Conservation (phyloP, 1,140 invertebrate genomes). For the Pogonomyrmex californicus region DNA sequence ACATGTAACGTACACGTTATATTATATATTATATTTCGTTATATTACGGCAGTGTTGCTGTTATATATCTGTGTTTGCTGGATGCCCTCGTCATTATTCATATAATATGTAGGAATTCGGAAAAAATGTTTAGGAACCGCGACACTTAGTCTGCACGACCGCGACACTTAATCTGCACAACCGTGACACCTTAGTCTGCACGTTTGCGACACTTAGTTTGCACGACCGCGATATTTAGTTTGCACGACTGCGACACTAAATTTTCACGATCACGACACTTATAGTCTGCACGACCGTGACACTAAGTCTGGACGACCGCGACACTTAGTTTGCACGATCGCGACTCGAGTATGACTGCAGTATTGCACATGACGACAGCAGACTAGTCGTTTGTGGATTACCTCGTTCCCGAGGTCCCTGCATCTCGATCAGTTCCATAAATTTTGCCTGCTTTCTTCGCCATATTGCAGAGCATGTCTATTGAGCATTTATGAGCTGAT, state of each 20-base stretch:
- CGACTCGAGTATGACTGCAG: constrained; percentile 78
- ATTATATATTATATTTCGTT: neutral
- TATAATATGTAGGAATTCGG: constrained; percentile 77
- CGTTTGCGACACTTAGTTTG: too few species aligned
- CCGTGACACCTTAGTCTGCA: too few species aligned
- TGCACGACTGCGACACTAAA: too few species aligned
- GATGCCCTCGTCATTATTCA: constrained; percentile 47
- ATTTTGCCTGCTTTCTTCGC: constrained; percentile 98
- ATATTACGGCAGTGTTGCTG: neutral
- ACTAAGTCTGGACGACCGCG: too few species aligned
- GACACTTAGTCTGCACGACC: too few species aligned
- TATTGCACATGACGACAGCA: constrained; percentile 53
- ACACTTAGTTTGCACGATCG: too few species aligned
- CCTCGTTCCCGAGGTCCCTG: constrained; percentile 85
- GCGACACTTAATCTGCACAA: too few species aligned
- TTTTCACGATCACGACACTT: too few species aligned
- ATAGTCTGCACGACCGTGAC: too few species aligned
- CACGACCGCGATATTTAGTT: too few species aligned
- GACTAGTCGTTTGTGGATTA: constrained; percentile 88
- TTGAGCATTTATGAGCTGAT: constrained; percentile 96
- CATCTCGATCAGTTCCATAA: constrained; percentile 93
- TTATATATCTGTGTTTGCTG: neutral
- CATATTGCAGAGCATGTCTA: constrained; percentile 97
- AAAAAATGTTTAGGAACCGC: too few species aligned
- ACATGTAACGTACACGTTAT: neutral